Base-by-base conservation (phyloP, 2,797 vertebrate species). In the Sylvia borin region DNA sequence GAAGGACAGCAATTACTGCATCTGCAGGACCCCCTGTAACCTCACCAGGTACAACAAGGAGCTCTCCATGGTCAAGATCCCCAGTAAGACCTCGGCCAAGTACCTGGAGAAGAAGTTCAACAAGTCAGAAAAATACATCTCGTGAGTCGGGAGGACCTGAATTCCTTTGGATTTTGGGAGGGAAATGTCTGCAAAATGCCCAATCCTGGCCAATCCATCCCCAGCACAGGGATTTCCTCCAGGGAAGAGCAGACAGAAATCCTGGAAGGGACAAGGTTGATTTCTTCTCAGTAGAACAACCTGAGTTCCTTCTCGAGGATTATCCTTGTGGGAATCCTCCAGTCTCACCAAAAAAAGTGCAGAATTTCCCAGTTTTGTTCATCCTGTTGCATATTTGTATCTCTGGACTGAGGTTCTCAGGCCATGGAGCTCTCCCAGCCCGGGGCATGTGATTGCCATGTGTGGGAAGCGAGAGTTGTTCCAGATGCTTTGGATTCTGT, bases 101-200 rank as follows among this genome's bases (percentile, higher is more conserved):
- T 99, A 99, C 97, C 98, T 99, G 88, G 99, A 99, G 98, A 99
- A 99, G 98, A 99, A 99, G 97, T 99, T 99, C 97, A 99, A 99
- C 98, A 99, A 99, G 97, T 99, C 99, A 0, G 99, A 99, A 97
- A 99, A 99, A 94, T 99, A 99, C 90, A 99, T 99, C 97, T 98
- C 99, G 99, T 99, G 96, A 98, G 99, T 98, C 61, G 47, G 43
- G 47, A 36, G 38, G 9, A 4, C 19, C 64, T 20, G 62, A 7
- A 61, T 29, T 40, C n/a, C 54, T n/a, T 7, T 45, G 54, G 22
- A 0, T 13, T 65, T 67, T 29, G 71, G 54, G 72, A 20, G 38
- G 18, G 7, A 36, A 25, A 24, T 12, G 32, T 53, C 76, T 70
- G 36, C n/a, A 27, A 62, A 57, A 20, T 1, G 7, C 29, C 18